Conservation (phyloP, 2,113 vertebrate species). For the Oriolus oriolus region DNA sequence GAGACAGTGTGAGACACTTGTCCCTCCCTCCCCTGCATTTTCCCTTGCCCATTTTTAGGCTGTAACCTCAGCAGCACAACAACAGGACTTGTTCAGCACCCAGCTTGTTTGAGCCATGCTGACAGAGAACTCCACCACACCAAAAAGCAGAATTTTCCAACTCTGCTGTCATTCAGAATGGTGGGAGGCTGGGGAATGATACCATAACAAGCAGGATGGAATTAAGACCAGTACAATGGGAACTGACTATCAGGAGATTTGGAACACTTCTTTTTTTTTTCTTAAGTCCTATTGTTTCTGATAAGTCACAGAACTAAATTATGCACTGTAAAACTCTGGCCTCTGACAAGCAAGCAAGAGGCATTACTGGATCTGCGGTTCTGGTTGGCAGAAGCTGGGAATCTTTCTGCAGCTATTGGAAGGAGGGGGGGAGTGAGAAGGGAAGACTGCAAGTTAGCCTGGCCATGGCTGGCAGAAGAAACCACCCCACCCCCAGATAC, state of each 20-base stretch:
- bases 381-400: conserved; percentile 8
- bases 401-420: background rate
- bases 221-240: conserved; percentile 5
- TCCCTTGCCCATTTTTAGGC: background rate
- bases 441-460: background rate
- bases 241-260: conserved; percentile 8
- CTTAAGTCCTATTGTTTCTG: conserved; percentile 30
- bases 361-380: background rate
- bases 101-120: background rate
- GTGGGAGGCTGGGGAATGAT: background rate
- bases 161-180: background rate
- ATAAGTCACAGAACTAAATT: conserved; percentile 29
- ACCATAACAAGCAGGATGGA: background rate
- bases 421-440: background rate
- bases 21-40: background rate
- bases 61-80: background rate
- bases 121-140: background rate
- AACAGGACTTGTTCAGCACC: background rate
- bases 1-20: background rate
- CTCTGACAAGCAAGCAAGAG: background rate
- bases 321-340: background rate
- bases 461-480: background rate
- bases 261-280: background rate
- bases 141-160: background rate
- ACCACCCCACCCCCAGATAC: background rate